Percentiles rank a stretch among this genome's conserved stretches.
Evolutionary conservation across 1,140 invertebrate species (phyloP).

Genomic region (Drosophila suzukii): DNA sequence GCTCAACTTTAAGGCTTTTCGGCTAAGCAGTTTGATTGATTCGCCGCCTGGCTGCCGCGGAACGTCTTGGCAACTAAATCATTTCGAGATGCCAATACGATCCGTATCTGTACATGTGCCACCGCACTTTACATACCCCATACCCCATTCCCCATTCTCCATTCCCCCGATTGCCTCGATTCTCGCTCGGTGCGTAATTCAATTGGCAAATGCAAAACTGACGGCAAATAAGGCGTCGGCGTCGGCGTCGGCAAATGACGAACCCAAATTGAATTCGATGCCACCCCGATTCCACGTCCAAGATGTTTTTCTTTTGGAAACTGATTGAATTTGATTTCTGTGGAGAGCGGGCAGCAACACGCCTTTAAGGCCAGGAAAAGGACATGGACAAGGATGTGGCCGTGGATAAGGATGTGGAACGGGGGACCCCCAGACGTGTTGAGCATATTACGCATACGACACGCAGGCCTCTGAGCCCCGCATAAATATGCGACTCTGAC

Average conservation of each 20-base stretch:
- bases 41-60: constrained; percentile 15
- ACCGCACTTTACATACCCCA: neutral
- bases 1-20: constrained; percentile 35
- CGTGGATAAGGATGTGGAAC: too few relatives aligned
- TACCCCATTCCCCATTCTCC: neutral
- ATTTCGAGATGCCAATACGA: constrained; percentile 58
- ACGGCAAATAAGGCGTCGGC: constrained; percentile 32
- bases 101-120: constrained; percentile 12
- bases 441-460: constrained; percentile 72
- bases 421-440: constrained; percentile 41
- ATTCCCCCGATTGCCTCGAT: neutral
- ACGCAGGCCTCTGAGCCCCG: constrained; percentile 20
- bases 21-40: constrained; percentile 61
- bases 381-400: neutral
- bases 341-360: constrained; percentile 31
- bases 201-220: constrained; percentile 62
- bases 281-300: neutral
- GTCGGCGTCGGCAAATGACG: constrained; percentile 32
- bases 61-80: constrained; percentile 63
- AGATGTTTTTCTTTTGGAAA: constrained; percentile 49
- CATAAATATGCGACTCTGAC: constrained; percentile 73
- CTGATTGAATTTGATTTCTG: constrained; percentile 73
- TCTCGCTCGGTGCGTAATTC: constrained; percentile 35
- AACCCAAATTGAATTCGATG: constrained; percentile 67
- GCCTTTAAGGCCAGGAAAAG: constrained; percentile 21